A percentile compares a stretch with the other conserved stretches of the same genome.
Conservation (phyloP, 2,113 vertebrate species). For the Rhipidura dahli region DNA sequence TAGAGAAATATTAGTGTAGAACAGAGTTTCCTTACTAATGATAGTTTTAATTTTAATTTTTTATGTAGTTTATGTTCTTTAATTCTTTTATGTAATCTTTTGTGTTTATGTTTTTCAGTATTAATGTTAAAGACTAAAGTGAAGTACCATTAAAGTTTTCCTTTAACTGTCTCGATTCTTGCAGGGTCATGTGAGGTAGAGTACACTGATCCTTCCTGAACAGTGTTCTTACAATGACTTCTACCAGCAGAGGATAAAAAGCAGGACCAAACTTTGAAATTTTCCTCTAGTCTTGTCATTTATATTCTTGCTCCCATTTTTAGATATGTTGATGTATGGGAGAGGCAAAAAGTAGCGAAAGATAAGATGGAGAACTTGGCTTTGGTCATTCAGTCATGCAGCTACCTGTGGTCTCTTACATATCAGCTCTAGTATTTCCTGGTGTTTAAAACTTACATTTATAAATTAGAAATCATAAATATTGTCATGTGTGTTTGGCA, state of each 20-base stretch:
- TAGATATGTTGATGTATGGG: background rate
- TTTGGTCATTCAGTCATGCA: background rate
- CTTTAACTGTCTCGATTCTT: background rate
- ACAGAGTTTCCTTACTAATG: background rate
- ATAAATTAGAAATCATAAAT: background rate
- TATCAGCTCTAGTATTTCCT: background rate
- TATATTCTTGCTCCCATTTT: background rate
- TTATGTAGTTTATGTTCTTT: background rate
- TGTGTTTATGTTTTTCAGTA: background rate
- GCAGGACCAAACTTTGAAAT: background rate
- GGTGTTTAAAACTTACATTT: background rate
- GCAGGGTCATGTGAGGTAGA: background rate
- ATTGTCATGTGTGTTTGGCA: background rate
- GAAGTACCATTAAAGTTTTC: background rate
- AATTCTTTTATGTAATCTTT: background rate
- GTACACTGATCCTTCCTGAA: background rate
- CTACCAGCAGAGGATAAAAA: background rate
- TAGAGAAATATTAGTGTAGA: background rate
- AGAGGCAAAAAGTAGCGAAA: background rate
- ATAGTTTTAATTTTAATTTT: background rate
- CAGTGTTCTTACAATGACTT: background rate
- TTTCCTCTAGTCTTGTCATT: background rate
- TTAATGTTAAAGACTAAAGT: background rate
- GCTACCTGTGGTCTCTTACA: rapidly evolving
- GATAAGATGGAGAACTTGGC: background rate